Percentiles rank a stretch among this genome's conserved stretches.
These are phyloP conservation scores for Myiopsitta monachus DNA, from an alignment of 2,113 vertebrate species.

Conservation along the genomic window DNA sequence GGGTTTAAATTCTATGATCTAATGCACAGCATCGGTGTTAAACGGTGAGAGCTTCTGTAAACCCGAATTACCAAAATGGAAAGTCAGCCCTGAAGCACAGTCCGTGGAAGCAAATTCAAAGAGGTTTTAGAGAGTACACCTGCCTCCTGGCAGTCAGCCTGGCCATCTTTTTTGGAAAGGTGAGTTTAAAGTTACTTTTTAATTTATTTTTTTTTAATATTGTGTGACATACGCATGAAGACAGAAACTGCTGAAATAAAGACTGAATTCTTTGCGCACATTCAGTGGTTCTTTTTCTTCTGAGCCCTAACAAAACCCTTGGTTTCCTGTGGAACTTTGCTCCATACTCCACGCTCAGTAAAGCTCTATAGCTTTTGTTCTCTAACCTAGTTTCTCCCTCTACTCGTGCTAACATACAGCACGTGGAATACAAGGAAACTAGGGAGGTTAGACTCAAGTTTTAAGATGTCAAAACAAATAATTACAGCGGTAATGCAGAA, in stretches of 20 bases:
- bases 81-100: not conserved
- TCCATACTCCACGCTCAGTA: not conserved
- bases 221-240: not conserved
- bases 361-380: not conserved
- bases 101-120: not conserved
- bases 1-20: not conserved
- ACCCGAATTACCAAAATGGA: not conserved
- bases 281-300: not conserved
- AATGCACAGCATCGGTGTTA: rapidly evolving
- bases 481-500: constrained; percentile 8
- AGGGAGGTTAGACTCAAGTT: not conserved
- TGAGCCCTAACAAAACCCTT: not conserved
- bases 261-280: not conserved
- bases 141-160: not conserved
- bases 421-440: not conserved
- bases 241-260: not conserved
- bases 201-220: not conserved
- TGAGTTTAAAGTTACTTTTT: not conserved
- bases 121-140: not conserved
- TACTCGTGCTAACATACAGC: not conserved
- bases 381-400: not conserved
- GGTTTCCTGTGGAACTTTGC: not conserved
- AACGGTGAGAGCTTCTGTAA: not conserved
- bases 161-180: not conserved
- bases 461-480: constrained; percentile 18